Base-by-base conservation (phyloP, 2,888 invertebrate genomes). In the Acronicta aceris region DNA sequence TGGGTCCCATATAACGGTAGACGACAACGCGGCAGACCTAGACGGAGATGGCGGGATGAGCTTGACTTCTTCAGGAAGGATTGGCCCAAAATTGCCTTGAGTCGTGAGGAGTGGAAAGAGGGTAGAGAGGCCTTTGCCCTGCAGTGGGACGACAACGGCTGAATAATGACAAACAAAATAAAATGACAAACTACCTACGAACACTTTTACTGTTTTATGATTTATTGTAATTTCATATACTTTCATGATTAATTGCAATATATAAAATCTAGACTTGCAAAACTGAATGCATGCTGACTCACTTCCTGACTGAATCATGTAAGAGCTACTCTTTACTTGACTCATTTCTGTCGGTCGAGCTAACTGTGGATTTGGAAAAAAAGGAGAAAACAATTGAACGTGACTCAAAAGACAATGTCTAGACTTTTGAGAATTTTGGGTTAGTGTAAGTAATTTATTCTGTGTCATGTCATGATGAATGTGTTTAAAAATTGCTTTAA, bases 331-430 rank as follows among this genome's bases (percentile, higher is more conserved):
- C 55, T 36, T 41, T 41, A 47, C 27, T 59, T 70, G 74, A 74
- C 41, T 74, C 74, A 74, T 45, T 16, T 38, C 17, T 25, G 56
- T 47, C 41, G 50, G 43, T 13, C 25, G 30, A 40, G 17, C 25
- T 42, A 13, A 43, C 51, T 33, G 51, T 10, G 16, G 21, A 15
- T 62, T 69, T 74, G 46, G 36, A 57, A 69, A 70, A 73, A 62
- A 54, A 21, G 43, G 5, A 53, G 46, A 38, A 45, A 62, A 51
- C 41, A 42, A 43, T 21, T 50, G 25, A 8, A 9, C 13, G 8
- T 70, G 70, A 69, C n/a, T 70, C 70, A 70, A n/a, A n/a, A 27
- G 33, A 49, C 40, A 52, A 10, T 16, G 69, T 70, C 69, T 74
- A 70, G 70, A 70, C 70, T 54, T 69, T 69, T 53, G 40, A 46